Base-by-base conservation (phyloP, 2,113 vertebrate species). In the Takifugu flavidus region DNA sequence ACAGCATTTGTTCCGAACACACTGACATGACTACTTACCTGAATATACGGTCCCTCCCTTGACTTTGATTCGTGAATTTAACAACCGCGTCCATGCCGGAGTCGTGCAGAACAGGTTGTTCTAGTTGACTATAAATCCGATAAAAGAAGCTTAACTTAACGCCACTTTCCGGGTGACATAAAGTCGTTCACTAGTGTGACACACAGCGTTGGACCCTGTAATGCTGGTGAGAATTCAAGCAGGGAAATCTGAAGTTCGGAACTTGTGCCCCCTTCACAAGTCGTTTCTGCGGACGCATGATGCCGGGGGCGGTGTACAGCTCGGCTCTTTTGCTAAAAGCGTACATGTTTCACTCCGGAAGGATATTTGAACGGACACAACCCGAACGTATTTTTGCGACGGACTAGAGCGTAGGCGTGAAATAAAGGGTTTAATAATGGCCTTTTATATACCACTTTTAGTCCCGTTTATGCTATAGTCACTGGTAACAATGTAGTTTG, bases 31-130 rank as follows among this genome's bases (percentile, higher is more conserved):
- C 4, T 51, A 20, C 86, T 88, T 74, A 98, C 96, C 95, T 93
- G 82, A 95, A 94, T 56, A 98, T 62, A 3, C 92, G 94, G 64
- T 97, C 95, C 52, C 94, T 93, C 67, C 95, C 95, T 73, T 94
- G 95, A 43, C 88, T 93, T 68, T 95, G 94, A 84, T 86, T 93
- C 42, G 91, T 89, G 72, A 98, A 88, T 49, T 85, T 87, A 15
- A 86, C 79, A 47, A 95, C 89, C 3, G 80, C 60, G 51, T 98
- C 95, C 96, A 98, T 98, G 44, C 6, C 49, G 25, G 12, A 56
- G 44, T n/a, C 12, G 1, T 26, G 14, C 5, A 57, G 72, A 63
- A 84, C 80, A 82, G 47, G 2, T 46, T 83, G 86, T 83, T 78
- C 78, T 56, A 20, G 53, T 50, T 12, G 28, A 56, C 53, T 15